phyloP scores from a whole-genome alignment of 2,888 invertebrate species.

The Callimorpha dominula region DNA sequence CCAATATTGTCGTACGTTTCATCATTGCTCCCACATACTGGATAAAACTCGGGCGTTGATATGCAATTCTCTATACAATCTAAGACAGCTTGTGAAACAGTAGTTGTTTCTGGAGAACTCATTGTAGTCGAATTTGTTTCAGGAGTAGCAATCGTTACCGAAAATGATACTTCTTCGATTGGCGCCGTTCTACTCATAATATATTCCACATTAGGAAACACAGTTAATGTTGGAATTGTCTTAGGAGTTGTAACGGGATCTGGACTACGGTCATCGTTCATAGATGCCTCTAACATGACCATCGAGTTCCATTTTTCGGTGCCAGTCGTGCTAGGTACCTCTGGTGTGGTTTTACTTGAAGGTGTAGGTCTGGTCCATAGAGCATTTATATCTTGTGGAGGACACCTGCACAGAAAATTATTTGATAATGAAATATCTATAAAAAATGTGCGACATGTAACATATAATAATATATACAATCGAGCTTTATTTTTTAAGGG shows the following conservation, averaged over 20 bases:
- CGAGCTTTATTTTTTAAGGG: no score
- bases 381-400: not conserved
- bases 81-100: slow-evolving; percentile 30
- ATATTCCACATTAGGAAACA: not conserved
- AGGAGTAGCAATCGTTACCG: not conserved
- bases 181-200: not conserved
- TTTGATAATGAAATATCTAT: not conserved
- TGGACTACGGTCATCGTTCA: not conserved
- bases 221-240: not conserved
- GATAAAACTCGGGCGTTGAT: slow-evolving; percentile 73
- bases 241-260: not conserved
- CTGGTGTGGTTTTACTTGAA: not conserved
- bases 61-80: slow-evolving; percentile 43
- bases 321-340: not conserved
- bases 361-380: no score
- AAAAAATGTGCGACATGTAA: not conserved
- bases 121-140: not conserved
- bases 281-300: not conserved
- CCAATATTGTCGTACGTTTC: slow-evolving; percentile 75
- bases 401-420: not conserved
- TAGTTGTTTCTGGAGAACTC: slow-evolving; percentile 6
- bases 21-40: slow-evolving; percentile 77
- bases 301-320: not conserved
- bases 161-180: not conserved
- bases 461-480: not conserved